A percentile compares a stretch with the other conserved stretches of the same genome.
Evolutionary conservation across 2,797 vertebrate genomes (phyloP).

Genomic region (Sandelia bainsii): DNA sequence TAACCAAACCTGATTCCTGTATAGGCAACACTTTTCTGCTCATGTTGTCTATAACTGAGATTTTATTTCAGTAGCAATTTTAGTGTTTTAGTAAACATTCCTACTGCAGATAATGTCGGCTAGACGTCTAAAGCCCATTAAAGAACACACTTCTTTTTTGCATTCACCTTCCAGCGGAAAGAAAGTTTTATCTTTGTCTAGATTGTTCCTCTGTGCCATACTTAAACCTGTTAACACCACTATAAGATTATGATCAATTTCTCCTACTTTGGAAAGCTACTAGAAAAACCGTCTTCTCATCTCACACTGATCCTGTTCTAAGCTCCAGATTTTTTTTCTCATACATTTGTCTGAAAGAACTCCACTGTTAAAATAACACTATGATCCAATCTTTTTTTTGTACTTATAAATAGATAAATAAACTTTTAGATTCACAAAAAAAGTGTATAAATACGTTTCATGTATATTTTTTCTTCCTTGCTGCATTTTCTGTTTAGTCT

Average conservation of each 20-base stretch:
- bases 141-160: neutral
- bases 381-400: no score
- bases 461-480: neutral
- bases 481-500: conserved; percentile 4
- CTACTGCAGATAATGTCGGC: neutral
- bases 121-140: conserved; percentile 3
- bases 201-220: neutral
- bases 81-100: neutral
- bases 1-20: neutral
- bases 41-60: neutral
- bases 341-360: no score
- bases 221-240: neutral
- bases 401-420: no score
- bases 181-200: no score
- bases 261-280: no score
- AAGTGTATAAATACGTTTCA: neutral
- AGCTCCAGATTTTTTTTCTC: neutral
- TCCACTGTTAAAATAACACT: no score
- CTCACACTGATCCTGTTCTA: neutral
- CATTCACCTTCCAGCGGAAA: no score
- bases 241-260: no score
- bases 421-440: no score
- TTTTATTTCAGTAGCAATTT: neutral
- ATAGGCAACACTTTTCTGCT: neutral
- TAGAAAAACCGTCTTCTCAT: neutral